A percentile compares a stretch with the other conserved stretches of the same genome.
Evolutionary conservation across 2,797 vertebrate genomes (phyloP).

Genomic region (Malurus leucopterus): DNA sequence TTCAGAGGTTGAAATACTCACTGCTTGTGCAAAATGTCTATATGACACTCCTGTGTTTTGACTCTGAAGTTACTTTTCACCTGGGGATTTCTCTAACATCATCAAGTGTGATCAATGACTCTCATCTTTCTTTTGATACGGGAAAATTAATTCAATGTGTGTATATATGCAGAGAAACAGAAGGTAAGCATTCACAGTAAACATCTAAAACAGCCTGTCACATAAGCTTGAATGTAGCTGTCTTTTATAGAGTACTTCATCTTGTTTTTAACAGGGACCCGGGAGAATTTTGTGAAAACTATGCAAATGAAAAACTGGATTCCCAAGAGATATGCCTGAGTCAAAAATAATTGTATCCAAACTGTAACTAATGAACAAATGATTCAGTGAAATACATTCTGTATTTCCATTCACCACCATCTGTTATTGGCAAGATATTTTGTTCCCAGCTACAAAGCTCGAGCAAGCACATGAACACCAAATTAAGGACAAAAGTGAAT

Average conservation of each 20-base stretch:
- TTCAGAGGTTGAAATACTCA: neutral
- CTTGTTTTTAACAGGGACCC: neutral
- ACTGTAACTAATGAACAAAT: slow-evolving; percentile 47
- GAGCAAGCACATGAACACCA: neutral
- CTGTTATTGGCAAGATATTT: slow-evolving; percentile 43
- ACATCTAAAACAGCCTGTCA: neutral
- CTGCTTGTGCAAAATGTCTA: neutral
- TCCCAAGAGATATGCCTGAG: neutral
- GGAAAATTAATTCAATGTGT: neutral
- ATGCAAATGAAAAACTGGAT: neutral
- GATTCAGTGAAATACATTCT: slow-evolving; percentile 6
- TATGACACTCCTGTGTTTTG: neutral
- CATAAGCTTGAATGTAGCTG: neutral
- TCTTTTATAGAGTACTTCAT: neutral
- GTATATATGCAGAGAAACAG: neutral
- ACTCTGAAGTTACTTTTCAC: neutral
- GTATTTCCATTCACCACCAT: slow-evolving; percentile 42
- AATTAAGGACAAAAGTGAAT: slow-evolving; percentile 1
- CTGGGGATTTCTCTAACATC: neutral
- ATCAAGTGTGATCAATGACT: neutral
- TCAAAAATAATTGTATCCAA: slow-evolving; percentile 30
- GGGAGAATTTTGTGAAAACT: neutral
- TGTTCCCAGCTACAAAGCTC: neutral
- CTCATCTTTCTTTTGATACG: neutral
- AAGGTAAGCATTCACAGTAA: neutral